Conservation (phyloP, 2,797 vertebrate species). For the Cygnus olor region DNA sequence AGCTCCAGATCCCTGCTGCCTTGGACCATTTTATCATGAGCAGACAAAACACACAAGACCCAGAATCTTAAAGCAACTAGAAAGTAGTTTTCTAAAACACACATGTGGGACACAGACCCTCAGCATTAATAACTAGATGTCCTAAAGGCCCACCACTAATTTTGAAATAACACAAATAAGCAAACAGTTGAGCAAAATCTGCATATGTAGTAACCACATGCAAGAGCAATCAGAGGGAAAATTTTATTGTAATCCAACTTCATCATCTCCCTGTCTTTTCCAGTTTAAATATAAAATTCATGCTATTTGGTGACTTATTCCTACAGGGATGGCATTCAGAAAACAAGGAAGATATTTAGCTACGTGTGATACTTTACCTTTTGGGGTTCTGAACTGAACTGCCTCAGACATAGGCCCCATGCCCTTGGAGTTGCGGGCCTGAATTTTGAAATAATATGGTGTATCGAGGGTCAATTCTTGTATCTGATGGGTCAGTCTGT, state of each 20-base stretch:
- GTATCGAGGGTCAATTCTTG: constrained; percentile 97
- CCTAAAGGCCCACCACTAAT: too few relatives aligned
- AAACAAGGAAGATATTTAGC: not conserved
- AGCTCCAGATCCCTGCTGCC: not conserved
- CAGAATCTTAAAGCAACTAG: not conserved
- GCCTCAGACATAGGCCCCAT: constrained; percentile 99
- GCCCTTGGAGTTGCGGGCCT: constrained; percentile 97
- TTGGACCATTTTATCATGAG: not conserved
- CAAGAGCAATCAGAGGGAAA: not conserved
- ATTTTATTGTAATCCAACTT: not conserved
- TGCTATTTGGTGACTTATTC: not conserved
- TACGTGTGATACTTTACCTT: constrained; percentile 80
- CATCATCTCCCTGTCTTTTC: not conserved
- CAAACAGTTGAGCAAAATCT: not conserved
- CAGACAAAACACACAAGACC: not conserved
- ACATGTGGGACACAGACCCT: not conserved
- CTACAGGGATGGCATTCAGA: not conserved
- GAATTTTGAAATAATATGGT: constrained; percentile 98
- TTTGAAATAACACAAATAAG: not conserved
- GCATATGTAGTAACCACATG: not conserved
- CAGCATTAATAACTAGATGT: not conserved
- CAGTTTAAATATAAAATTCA: not conserved
- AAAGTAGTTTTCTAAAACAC: not conserved
- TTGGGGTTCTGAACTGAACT: constrained; percentile 95
- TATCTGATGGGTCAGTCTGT: constrained; percentile 97